Evolutionary conservation across 2,797 vertebrate genomes (phyloP), one percentile per base, ranked within the genome.

Genomic region (Synaphobranchus kaupii): DNA sequence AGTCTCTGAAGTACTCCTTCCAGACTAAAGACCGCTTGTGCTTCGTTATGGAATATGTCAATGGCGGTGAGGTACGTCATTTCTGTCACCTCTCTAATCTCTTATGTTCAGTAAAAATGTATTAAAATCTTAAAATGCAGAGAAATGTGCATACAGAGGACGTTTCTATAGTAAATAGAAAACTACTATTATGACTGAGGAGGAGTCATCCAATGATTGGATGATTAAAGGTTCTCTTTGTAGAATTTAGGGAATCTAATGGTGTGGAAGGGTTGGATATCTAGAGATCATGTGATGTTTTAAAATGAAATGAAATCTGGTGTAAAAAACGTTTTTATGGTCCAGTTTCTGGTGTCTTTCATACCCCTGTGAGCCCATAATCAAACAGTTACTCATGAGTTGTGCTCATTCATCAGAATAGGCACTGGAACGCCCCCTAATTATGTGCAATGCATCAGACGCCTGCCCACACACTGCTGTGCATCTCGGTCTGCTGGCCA

Each of bases 1-100:
- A 99, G 98, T 99, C 98, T 90, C 95, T 99, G 96, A 99, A 99
- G 96, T 99, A 99, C 93, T 99, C 98, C 90, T 99, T 99, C 97
- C 98, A 99, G 95, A 99, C 98, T 92, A 99, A 99, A 96, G 98
- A 99, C 94, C 98, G 98, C 89, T 97, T 99, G 91, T 99, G 98
- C 96, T 99, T 99, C 91, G 98, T 99, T 93, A 99, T 99, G 98
- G 98, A 99, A 91, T 99, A 99, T 93, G 98, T 99, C 93, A 99
- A 99, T 0, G 98, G 98, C 89, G 98, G 98, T 94, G 98, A 99
- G 98, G 98, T 99, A 94, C 96, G 96, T 82, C 86, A 68, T 92
- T 84, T 54, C 28, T 34, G 60, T 3, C 1, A 22, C n/a, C 31
- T 66, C 17, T 71, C 54, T 25, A 47, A 44, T 28, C 28, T 20